Evolutionary conservation across 2,797 vertebrate genomes (phyloP).

Genomic region (Pempheris klunzingeri): DNA sequence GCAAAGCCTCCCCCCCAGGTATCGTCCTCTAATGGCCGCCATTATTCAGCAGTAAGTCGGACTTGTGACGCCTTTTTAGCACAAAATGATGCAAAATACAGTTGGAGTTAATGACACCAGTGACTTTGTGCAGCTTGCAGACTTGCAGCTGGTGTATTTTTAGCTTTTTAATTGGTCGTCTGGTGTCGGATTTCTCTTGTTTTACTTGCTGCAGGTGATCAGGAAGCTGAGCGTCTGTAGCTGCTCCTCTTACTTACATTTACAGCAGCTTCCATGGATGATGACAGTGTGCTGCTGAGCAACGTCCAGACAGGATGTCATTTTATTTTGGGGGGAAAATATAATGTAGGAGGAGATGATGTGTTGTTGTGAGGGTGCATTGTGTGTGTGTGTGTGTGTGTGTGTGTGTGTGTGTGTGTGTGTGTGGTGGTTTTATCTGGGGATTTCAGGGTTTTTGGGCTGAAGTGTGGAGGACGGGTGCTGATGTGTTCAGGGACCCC

Average conservation of each 20-base stretch:
- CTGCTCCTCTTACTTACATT: no score
- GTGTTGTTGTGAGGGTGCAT: conserved; percentile 31
- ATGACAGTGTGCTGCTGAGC: neutral
- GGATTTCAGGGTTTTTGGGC: conserved; percentile 46
- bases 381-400: conserved; percentile 6
- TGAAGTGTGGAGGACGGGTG: conserved; percentile 49
- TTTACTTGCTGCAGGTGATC: neutral
- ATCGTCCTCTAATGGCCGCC: neutral
- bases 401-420: conserved; percentile 27
- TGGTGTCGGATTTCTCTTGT: neutral
- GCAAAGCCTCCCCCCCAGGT: no score
- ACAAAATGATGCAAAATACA: neutral
- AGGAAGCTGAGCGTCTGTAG: no score
- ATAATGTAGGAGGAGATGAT: neutral
- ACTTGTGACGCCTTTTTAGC: no score
- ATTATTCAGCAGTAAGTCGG: neutral
- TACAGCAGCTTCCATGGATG: neutral
- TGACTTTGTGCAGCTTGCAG: neutral
- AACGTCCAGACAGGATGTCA: no score
- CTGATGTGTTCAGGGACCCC: conserved; percentile 69
- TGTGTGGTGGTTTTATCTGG: conserved; percentile 30
- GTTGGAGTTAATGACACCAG: no score
- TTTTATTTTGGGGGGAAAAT: neutral
- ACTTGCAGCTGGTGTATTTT: neutral
- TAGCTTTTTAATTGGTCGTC: neutral